A percentile compares a stretch with the other conserved stretches of the same genome.
Evolutionary conservation across 2,797 vertebrate species (phyloP).

Genomic region (Sylvia borin): DNA sequence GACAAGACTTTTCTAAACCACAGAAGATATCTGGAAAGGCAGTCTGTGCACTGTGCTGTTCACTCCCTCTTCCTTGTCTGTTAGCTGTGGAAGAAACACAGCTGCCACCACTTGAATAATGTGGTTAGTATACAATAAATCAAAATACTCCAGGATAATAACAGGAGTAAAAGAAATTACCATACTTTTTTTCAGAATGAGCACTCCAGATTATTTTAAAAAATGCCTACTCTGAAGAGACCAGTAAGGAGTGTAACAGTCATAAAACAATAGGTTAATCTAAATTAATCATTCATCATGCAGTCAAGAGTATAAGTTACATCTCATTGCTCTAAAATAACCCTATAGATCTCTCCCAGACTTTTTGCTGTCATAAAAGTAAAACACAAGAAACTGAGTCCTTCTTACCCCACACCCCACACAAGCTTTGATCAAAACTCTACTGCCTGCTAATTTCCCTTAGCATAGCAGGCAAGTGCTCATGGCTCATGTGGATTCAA

Average conservation of each 20-base stretch:
- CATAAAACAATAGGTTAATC: conserved; percentile 5
- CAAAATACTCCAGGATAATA: conserved; percentile 3
- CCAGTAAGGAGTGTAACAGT: background rate
- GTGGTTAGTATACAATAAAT: background rate
- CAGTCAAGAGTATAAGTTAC: background rate
- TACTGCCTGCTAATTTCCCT: background rate
- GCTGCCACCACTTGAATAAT: conserved; percentile 25
- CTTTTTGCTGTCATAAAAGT: background rate
- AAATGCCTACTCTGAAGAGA: conserved; percentile 9
- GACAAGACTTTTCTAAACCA: background rate
- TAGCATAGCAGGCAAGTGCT: background rate
- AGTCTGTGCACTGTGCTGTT: background rate
- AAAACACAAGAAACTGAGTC: background rate
- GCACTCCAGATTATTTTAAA: background rate
- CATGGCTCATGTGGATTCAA: background rate
- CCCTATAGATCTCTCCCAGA: background rate
- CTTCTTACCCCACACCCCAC: background rate
- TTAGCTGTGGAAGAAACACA: conserved; percentile 31
- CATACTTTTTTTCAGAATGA: background rate
- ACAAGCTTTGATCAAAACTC: background rate
- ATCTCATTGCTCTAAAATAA: background rate
- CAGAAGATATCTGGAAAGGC: background rate
- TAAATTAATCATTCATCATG: background rate
- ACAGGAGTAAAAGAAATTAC: background rate
- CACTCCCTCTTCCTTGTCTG: background rate